Evolutionary conservation across 2,797 vertebrate genomes (phyloP), one percentile per base, ranked within the genome.

Genomic region (Gadopsis bispinosus): DNA sequence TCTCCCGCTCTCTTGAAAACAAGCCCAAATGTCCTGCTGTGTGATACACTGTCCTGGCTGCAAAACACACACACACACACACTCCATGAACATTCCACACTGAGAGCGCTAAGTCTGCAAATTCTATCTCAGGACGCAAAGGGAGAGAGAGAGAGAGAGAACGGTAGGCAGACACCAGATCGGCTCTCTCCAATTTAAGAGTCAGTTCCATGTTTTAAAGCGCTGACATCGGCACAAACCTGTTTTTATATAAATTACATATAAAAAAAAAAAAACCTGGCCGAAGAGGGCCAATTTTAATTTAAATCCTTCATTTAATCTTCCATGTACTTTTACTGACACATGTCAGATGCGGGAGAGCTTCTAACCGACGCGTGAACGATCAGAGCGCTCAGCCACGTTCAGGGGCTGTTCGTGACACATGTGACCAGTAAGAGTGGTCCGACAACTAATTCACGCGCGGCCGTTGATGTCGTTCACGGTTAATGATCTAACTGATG

Each of bases 21-120:
- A 85, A 77, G 81, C 65, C 82, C 81, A 83, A 88, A 88, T 86
- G 86, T 79, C 88, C 70, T 60, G 76, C 87, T 88, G 87, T 31
- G 68, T 75, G 47, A 54, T 62, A 14, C 50, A 51, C 67, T 61
- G 51, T 63, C 63, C 63, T 47, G 68, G 35, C 68, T 56, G 45
- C 58, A 45, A 60, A 58, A 37, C 56, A 45, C 75, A 67, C 63
- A 50, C 31, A 47, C 26, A 29, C 51, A 20, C 61, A 58, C 50
- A 73, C 54, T 62, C 71, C 77, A 87, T 83, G 69, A 82, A 77
- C 73, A 79, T 84, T 85, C 75, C 84, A 65, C 75, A 59, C 62
- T 70, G 22, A 71, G 71, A 88, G 81, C 10, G 63, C 81, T 47
- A 75, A 83, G 81, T 90, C 73, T 60, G 83, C 82, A 79, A 60